phyloP scores from a whole-genome alignment of 2,888 invertebrate genomes.

The Drosophila histrio region DNA sequence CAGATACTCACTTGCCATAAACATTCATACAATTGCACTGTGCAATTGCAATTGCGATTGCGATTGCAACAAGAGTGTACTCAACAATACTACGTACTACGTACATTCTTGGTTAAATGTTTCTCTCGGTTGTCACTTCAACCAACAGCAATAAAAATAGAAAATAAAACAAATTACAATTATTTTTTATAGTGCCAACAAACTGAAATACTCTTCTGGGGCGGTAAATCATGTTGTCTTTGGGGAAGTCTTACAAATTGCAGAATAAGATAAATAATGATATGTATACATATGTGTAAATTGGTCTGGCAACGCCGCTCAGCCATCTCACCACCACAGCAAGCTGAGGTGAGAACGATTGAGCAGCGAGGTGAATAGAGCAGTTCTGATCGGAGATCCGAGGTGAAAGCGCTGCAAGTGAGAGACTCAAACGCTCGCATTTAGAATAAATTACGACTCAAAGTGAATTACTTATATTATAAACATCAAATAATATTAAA shows the following conservation, averaged over 20 bases:
- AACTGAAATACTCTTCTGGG: conserved; percentile 7
- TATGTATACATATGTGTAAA: too few relatives aligned
- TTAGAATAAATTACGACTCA: too few relatives aligned
- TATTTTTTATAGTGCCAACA: not conserved
- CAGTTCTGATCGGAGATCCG: too few relatives aligned
- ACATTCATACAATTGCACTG: not conserved
- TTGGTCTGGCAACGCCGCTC: too few relatives aligned
- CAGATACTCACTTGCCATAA: not conserved
- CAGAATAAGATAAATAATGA: too few relatives aligned
- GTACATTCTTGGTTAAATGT: conserved; percentile 30
- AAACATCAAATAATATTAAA: too few relatives aligned
- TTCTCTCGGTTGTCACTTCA: conserved; percentile 22
- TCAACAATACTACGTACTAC: conserved; percentile 9
- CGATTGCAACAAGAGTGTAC: conserved; percentile 24
- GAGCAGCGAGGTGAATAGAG: too few relatives aligned
- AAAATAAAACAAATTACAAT: conserved; percentile 2
- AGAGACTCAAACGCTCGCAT: too few relatives aligned
- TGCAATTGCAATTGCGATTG: conserved; percentile 11
- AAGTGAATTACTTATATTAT: too few relatives aligned
- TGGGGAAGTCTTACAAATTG: not conserved
- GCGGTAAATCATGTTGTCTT: not conserved
- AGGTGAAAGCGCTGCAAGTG: too few relatives aligned
- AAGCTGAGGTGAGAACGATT: too few relatives aligned
- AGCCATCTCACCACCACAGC: too few relatives aligned
- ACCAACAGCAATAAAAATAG: conserved; percentile 12